Evolutionary conservation across 2,797 vertebrate genomes (phyloP).

Genomic region (Merluccius polli): DNA sequence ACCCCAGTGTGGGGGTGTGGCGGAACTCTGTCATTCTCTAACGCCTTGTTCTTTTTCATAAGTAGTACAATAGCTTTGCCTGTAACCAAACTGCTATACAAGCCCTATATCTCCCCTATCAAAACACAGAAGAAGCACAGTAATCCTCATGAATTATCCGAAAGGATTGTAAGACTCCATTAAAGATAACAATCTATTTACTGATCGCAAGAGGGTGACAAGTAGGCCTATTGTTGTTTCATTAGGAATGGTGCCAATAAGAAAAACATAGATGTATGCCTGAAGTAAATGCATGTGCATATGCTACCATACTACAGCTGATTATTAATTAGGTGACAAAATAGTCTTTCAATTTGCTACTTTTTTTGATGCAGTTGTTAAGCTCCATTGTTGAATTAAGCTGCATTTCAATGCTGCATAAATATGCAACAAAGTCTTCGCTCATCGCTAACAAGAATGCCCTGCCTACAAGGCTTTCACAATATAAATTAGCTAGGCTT

Average conservation of each 20-base stretch:
- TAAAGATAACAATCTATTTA: not conserved
- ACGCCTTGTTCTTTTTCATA: no score
- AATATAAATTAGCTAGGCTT: conserved; percentile 45
- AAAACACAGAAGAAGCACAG: not conserved
- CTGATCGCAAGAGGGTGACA: not conserved
- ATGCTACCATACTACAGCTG: conserved; percentile 6
- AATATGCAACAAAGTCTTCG: conserved; percentile 32
- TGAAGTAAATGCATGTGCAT: not conserved
- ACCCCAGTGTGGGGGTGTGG: no score
- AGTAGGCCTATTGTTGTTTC: not conserved
- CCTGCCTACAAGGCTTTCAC: conserved; percentile 47
- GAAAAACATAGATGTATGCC: not conserved
- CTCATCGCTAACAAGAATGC: conserved; percentile 39
- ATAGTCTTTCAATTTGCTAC: not conserved
- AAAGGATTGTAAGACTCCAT: not conserved
- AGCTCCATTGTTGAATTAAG: conserved; percentile 18
- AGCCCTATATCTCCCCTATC: not conserved
- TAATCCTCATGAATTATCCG: not conserved
- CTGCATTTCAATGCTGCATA: conserved; percentile 30
- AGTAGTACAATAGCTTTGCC: no score
- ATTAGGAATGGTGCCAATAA: not conserved
- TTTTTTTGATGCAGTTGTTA: conserved; percentile 15
- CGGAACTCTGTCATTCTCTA: no score
- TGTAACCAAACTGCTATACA: not conserved
- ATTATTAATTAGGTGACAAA: conserved; percentile 4